Evolutionary conservation across 2,888 invertebrate genomes (phyloP).

Genomic region (Deladenus siricidicola): DNA sequence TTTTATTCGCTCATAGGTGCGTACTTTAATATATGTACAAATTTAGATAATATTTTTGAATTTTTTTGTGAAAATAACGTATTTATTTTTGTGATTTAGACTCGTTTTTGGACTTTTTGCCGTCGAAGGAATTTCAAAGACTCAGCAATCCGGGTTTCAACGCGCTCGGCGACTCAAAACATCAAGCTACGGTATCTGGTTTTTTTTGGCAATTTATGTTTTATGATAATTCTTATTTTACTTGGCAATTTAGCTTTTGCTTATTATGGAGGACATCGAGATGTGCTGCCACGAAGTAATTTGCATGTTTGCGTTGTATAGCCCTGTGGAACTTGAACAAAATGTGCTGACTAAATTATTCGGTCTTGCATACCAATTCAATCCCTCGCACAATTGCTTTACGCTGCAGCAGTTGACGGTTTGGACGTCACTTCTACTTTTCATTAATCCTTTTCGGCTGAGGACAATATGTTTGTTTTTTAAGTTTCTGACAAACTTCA

Average conservation of each 20-base stretch:
- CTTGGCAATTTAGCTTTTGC: background rate
- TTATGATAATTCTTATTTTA: constrained; percentile 4
- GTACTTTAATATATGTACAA: too few species aligned
- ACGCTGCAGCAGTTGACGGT: constrained; percentile 6
- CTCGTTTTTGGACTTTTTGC: background rate
- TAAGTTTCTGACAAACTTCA: too few species aligned
- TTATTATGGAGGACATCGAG: constrained; percentile 15
- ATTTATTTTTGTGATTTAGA: background rate
- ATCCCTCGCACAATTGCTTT: constrained; percentile 4
- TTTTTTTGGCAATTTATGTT: background rate
- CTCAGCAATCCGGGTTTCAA: constrained; percentile 32
- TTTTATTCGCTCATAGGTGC: too few species aligned
- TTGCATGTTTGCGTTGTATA: constrained; percentile 9
- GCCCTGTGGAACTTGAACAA: constrained; percentile 11
- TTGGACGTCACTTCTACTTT: constrained; percentile 15
- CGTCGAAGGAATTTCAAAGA: constrained; percentile 24
- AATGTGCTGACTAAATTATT: constrained; percentile 4
- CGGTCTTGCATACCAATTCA: background rate
- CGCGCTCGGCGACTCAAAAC: constrained; percentile 35
- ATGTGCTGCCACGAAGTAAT: constrained; percentile 14
- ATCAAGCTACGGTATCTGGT: constrained; percentile 26
- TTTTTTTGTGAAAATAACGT: too few species aligned
- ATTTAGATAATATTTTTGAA: too few species aligned
- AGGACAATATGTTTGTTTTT: constrained; percentile 15
- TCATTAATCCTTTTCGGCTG: constrained; percentile 14